phyloP scores from a whole-genome alignment of 2,113 vertebrate species.

The Corydoras maculifer region DNA sequence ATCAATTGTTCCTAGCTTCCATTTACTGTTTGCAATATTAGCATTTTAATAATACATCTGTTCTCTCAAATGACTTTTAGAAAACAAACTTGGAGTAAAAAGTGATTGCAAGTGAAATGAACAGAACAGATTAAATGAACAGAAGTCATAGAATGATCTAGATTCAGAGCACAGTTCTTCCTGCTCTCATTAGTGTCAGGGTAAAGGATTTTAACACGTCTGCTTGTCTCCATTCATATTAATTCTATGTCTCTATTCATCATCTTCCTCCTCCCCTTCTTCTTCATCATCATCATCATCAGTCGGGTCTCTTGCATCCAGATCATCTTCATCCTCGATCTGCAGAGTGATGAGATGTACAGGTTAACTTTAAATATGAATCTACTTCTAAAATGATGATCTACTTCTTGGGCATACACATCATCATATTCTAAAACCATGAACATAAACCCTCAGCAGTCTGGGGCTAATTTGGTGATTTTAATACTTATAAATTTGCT shows the following conservation, averaged over 20 bases:
- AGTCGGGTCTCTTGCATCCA: constrained; percentile 56
- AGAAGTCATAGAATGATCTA: neutral
- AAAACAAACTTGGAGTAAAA: too few species aligned
- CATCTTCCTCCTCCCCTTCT: constrained; percentile 50
- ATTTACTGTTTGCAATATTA: constrained; percentile 9
- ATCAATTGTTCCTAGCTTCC: neutral
- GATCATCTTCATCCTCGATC: constrained; percentile 72
- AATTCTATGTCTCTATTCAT: constrained; percentile 31
- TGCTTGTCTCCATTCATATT: neutral
- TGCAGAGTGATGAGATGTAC: constrained; percentile 35
- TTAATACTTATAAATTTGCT: too few species aligned
- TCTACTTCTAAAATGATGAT: too few species aligned
- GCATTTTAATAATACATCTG: constrained; percentile 2
- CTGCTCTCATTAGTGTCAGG: neutral
- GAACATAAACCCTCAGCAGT: too few species aligned
- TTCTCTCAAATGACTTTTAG: too few species aligned
- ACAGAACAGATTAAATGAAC: neutral
- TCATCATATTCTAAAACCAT: too few species aligned
- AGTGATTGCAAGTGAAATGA: neutral
- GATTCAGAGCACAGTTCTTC: neutral
- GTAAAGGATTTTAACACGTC: neutral
- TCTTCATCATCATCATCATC: constrained; percentile 51
- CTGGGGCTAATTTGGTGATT: too few species aligned
- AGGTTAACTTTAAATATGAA: too few species aligned
- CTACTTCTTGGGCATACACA: too few species aligned